phyloP scores from a whole-genome alignment of 2,113 vertebrate species.

The Gavia stellata region DNA sequence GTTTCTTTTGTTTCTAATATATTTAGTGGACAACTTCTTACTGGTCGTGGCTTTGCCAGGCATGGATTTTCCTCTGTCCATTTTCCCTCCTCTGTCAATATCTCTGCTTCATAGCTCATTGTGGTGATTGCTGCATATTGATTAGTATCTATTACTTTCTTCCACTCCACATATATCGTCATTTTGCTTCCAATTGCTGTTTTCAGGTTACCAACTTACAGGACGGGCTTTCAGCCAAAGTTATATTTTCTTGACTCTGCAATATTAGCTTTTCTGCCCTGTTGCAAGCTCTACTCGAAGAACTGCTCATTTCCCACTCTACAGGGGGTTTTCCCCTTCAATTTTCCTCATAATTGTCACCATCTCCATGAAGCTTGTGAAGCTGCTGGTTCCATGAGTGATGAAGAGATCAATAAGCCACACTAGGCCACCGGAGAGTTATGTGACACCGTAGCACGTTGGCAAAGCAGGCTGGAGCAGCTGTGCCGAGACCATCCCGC shows the following conservation, averaged over 20 bases:
- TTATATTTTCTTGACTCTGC: background rate
- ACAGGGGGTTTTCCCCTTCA: background rate
- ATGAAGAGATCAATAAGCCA: background rate
- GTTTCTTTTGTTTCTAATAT: background rate
- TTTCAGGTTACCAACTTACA: background rate
- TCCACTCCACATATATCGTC: background rate
- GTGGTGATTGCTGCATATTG: background rate
- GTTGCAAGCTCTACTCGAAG: background rate
- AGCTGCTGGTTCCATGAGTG: background rate
- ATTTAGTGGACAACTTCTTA: background rate
- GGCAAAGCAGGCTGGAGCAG: background rate
- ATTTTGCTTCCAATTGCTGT: background rate
- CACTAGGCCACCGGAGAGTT: no score
- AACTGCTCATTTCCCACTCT: background rate
- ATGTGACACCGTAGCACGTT: accelerated
- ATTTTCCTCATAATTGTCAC: background rate
- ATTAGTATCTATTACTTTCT: background rate
- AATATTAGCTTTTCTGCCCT: background rate
- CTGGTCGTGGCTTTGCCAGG: background rate
- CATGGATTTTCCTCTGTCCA: background rate
- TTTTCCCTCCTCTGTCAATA: background rate
- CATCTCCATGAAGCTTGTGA: background rate
- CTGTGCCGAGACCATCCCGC: background rate
- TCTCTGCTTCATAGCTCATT: background rate
- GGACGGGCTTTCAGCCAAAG: background rate